A percentile compares a stretch with the other conserved stretches of the same genome.
Conservation (phyloP, 2,797 vertebrate genomes). For the Lacerta viridis region DNA sequence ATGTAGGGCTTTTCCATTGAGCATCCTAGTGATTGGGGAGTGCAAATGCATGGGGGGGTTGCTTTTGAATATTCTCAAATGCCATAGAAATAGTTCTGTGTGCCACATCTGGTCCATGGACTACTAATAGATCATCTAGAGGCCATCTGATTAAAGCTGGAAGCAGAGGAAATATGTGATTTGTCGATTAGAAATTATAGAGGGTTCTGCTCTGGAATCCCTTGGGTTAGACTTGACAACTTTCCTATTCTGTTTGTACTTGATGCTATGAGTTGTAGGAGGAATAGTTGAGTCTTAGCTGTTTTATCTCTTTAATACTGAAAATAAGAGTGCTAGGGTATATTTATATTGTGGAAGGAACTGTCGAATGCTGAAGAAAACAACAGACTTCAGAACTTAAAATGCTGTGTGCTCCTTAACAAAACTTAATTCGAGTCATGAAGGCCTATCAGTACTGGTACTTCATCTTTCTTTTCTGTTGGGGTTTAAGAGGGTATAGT, state of each 20-base stretch:
- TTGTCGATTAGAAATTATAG: background rate
- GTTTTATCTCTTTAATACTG: background rate
- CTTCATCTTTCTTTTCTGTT: background rate
- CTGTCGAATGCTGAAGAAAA: background rate
- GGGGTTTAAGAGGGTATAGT: background rate
- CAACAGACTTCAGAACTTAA: background rate
- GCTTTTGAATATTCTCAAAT: no score
- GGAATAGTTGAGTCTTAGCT: background rate
- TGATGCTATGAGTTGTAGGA: background rate
- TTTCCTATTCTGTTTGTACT: background rate
- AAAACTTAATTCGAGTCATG: background rate
- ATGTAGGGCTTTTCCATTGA: background rate
- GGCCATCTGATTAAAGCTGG: background rate
- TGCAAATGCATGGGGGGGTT: background rate
- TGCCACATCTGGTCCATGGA: background rate
- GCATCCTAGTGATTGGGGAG: background rate
- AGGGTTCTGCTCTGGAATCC: background rate
- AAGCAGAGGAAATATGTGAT: background rate
- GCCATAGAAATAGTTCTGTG: background rate
- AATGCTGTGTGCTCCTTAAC: background rate
- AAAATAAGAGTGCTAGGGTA: background rate
- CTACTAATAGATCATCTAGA: background rate
- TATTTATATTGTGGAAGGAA: background rate
- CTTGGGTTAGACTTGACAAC: background rate
- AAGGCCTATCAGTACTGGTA: background rate